phyloP scores from a whole-genome alignment of 2,888 invertebrate genomes.

The Incurvaria masculella region DNA sequence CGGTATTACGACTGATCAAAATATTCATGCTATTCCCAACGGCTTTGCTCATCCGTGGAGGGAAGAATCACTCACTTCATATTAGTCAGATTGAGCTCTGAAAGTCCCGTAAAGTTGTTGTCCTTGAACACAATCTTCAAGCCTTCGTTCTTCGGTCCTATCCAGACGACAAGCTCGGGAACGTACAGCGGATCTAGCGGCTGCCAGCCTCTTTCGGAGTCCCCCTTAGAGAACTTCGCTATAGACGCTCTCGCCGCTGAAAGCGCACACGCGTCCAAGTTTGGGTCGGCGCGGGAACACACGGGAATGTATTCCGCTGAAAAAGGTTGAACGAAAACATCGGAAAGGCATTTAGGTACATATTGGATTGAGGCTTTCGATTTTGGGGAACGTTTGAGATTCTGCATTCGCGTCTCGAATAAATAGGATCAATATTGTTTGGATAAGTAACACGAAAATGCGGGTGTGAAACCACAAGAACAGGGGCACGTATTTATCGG shows the following conservation, averaged over 20 bases:
- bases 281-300: slow-evolving; percentile 35
- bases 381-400: no score
- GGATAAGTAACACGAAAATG: no score
- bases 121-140: slow-evolving; percentile 31
- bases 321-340: slow-evolving; percentile 11
- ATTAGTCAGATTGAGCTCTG: slow-evolving; percentile 25
- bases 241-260: slow-evolving; percentile 31
- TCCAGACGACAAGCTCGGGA: slow-evolving; percentile 28
- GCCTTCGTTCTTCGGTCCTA: slow-evolving; percentile 32
- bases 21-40: no score
- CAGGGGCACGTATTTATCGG: no score
- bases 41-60: no score
- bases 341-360: no score
- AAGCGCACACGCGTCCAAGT: slow-evolving; percentile 33
- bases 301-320: slow-evolving; percentile 29
- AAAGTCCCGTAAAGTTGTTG: slow-evolving; percentile 32
- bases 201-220: slow-evolving; percentile 24
- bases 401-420: no score
- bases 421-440: no score
- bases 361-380: no score
- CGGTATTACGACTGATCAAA: no score
- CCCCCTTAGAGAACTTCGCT: slow-evolving; percentile 29
- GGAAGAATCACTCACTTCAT: slow-evolving; percentile 26
- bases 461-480: no score
- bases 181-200: slow-evolving; percentile 33